Evolutionary conservation across 53 echinoderm and acorn worm genomes (phyloP), one percentile per base, ranked within the genome.

Genomic region (Stichopus horrens): DNA sequence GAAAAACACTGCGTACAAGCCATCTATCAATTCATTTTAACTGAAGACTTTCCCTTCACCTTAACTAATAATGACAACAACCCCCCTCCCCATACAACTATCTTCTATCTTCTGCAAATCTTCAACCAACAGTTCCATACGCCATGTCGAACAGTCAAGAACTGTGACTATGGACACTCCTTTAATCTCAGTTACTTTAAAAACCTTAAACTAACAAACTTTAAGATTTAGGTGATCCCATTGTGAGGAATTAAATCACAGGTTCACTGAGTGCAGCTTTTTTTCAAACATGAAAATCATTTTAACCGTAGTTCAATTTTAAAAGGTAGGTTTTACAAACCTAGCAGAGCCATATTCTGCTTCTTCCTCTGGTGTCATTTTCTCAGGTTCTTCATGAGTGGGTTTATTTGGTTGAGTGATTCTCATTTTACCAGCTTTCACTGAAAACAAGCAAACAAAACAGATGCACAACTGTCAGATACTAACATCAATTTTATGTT

Each of bases 351-450:
- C 91, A 79, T 93, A 92, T 57, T 93, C 93, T 21, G 94, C 97
- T 54, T 92, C 95, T 79, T 96, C 97, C 67, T 95, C 95, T 67
- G 92, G 90, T 5, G 93, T 93, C 91, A 91, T 88, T 79, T 94
- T 92, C 16, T 92, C 94, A 4, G 88, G 76, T 14, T 92, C 90
- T 54, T 93, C 94, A 21, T 88, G 88, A 5, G 83, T 88, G 4
- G 89, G 86, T 76, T 94, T 96, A 54, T 90, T 89, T 86, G 77
- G 93, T 60, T 95, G 95, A 7, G 83, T 92, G 54, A 96, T 96
- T 18, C 97, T 90, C 94, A 95, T 92, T 11, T 95, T 95, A 66
- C 97, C 97, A 77, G 95, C 97, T 75, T 96, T 96, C 53, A 96
- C 97, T 95, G 89, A 87, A 23, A 86, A 21, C 21, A 20, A 91